Evolutionary conservation across 64 coral and sea anemone genomes (phyloP).

Genomic region (Montipora foliosa): DNA sequence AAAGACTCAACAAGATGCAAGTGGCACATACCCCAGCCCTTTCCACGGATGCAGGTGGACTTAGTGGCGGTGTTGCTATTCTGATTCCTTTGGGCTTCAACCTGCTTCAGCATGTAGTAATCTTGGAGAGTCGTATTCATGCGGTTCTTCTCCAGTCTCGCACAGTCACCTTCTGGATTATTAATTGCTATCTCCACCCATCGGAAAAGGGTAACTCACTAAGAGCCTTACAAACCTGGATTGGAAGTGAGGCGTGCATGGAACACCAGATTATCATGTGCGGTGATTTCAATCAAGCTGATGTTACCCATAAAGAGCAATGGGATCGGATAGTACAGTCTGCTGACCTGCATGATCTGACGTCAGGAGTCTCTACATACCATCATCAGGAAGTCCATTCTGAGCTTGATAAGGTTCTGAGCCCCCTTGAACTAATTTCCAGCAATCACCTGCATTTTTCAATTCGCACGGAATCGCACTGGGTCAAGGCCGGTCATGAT

Average conservation of each 20-base stretch:
- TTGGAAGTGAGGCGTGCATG: neutral
- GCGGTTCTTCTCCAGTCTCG: neutral
- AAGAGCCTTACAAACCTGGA: neutral
- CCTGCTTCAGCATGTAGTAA: neutral
- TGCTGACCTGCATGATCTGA: too few species aligned
- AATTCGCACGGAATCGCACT: too few species aligned
- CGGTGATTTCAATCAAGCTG: neutral
- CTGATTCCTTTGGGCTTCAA: constrained; percentile 7
- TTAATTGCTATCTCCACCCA: neutral
- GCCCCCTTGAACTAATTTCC: too few species aligned
- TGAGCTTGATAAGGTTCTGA: too few species aligned
- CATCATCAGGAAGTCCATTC: too few species aligned
- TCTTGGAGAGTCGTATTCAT: neutral
- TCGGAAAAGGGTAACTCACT: neutral
- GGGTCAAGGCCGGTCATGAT: too few species aligned
- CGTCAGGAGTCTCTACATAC: too few species aligned
- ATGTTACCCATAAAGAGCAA: neutral
- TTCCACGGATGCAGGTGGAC: constrained; percentile 1
- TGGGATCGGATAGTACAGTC: neutral
- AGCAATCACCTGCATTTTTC: too few species aligned
- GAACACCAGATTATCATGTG: neutral
- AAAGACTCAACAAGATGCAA: too few species aligned
- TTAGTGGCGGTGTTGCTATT: neutral
- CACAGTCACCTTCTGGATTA: constrained; percentile 11
- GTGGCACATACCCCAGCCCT: neutral